Base-by-base conservation (phyloP, 2,797 vertebrate genomes). In the Myotis pilosus region DNA sequence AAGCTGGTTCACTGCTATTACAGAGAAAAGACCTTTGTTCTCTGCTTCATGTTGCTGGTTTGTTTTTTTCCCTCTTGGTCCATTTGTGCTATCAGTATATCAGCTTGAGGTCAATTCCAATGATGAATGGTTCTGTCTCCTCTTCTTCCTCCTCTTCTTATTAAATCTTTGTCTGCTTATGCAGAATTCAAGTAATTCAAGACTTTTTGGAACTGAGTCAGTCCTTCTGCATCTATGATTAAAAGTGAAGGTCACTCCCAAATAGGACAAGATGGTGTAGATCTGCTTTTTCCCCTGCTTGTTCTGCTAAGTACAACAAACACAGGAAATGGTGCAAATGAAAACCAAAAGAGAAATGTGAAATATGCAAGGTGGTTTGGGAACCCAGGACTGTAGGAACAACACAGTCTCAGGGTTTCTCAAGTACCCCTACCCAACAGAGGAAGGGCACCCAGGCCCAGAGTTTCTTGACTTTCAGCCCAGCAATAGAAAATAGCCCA, bases 111-210 rank as follows among this genome's bases (percentile, higher is more conserved):
- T 93, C 23, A 91, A n/a, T 94, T 92, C 33, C 49, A 83, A n/a
- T 68, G 86, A 97, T 72, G 20, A 60, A 83, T 83, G 91, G 17
- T 38, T 95, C 80, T 94, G 30, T 85, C 41, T 89, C 28, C 28
- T 94, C 17, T 49, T 85, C 60, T 74, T 85, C 51, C 25, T 95
- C 71, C 25, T 92, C 49, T 83, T 95, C 71, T 36, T 76, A 41
- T 83, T 94, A 89, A 94, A 62, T 92, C 72, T 15, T 86, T 94
- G 64, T 41, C 71, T 11, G 2, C 53, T 92, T 91, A 91, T 74
- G 69, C 41, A 91, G 66, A 94, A 91, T 87, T 91, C 91, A 87
- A 94, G 71, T 92, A 92, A 92, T 90, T 76, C 51, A 91, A 94
- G 90, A 88, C 5, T 28, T 82, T 90, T 82, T 72, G 53, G 69